A percentile compares a stretch with the other conserved stretches of the same genome.
These are phyloP conservation scores for Leptopilina clavipes DNA, from an alignment of 1,140 invertebrate species.

Conservation along the genomic window DNA sequence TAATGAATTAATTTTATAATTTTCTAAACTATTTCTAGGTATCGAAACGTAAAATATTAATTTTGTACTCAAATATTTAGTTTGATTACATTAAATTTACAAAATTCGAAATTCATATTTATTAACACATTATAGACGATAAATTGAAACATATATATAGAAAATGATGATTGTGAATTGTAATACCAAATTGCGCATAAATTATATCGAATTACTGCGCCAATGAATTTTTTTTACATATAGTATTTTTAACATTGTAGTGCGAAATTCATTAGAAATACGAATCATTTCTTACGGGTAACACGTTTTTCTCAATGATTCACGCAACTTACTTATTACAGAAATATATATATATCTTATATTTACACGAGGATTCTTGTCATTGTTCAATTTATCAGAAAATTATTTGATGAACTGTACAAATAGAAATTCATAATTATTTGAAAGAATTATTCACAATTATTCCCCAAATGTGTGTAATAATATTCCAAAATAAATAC, in stretches of 20 bases:
- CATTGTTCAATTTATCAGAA: conserved; percentile 3
- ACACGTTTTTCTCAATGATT: conserved; percentile 7
- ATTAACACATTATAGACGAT: not conserved
- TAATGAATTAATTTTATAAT: too few species aligned
- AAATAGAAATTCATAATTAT: not conserved
- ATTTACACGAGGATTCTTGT: not conserved
- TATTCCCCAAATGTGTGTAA: too few species aligned
- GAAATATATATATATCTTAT: not conserved
- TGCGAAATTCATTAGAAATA: not conserved
- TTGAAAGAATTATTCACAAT: not conserved
- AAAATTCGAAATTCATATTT: not conserved
- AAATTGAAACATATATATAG: not conserved
- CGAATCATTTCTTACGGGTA: not conserved
- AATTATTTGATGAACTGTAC: conserved; percentile 14
- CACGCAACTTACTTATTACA: not conserved
- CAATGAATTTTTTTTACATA: not conserved
- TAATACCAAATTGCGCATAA: not conserved
- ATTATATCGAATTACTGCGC: not conserved
- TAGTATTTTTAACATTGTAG: not conserved
- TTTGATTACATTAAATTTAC: not conserved
- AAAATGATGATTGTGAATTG: not conserved
- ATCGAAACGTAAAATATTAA: too few species aligned
- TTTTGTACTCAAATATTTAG: too few species aligned
- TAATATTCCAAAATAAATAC: not conserved
- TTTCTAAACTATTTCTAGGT: too few species aligned